phyloP scores from a whole-genome alignment of 2,888 invertebrate species.

The Aphidius colemani region DNA sequence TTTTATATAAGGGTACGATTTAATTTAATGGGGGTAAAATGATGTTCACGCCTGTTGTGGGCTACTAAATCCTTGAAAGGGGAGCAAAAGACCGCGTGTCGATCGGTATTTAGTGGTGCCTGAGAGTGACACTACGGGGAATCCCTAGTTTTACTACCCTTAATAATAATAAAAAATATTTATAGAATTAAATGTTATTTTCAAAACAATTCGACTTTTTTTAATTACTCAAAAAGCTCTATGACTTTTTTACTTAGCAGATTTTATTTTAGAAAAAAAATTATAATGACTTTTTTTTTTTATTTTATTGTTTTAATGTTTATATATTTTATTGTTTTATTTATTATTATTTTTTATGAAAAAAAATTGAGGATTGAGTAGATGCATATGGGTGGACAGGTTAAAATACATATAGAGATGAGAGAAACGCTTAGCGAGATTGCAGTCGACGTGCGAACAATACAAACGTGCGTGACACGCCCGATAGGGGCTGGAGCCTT shows the following conservation, averaged over 20 bases:
- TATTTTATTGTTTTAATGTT: too few relatives aligned
- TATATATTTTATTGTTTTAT: not conserved
- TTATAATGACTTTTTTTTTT: too few relatives aligned
- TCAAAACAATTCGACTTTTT: too few relatives aligned
- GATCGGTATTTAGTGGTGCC: conserved; percentile 58
- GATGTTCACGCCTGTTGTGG: conserved; percentile 23
- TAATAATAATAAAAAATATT: too few relatives aligned
- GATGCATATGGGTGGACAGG: conserved; percentile 54
- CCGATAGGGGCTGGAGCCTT: conserved; percentile 48
- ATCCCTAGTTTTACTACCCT: conserved; percentile 30
- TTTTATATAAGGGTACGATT: conserved; percentile 53
- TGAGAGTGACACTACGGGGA: conserved; percentile 41
- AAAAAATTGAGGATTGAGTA: conserved; percentile 7
- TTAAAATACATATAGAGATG: conserved; percentile 37
- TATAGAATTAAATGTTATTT: too few relatives aligned
- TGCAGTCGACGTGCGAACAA: conserved; percentile 59
- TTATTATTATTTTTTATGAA: not conserved
- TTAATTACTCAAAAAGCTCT: too few relatives aligned
- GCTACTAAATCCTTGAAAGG: conserved; percentile 15
- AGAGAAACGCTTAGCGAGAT: conserved; percentile 59
- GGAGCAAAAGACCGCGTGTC: conserved; percentile 36
- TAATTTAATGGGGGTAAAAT: conserved; percentile 53
- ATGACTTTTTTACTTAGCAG: too few relatives aligned
- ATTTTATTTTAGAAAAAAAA: too few relatives aligned
- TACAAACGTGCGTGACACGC: conserved; percentile 58